Base-by-base conservation (phyloP, 2,888 invertebrate species). In the Agrilus mali region DNA sequence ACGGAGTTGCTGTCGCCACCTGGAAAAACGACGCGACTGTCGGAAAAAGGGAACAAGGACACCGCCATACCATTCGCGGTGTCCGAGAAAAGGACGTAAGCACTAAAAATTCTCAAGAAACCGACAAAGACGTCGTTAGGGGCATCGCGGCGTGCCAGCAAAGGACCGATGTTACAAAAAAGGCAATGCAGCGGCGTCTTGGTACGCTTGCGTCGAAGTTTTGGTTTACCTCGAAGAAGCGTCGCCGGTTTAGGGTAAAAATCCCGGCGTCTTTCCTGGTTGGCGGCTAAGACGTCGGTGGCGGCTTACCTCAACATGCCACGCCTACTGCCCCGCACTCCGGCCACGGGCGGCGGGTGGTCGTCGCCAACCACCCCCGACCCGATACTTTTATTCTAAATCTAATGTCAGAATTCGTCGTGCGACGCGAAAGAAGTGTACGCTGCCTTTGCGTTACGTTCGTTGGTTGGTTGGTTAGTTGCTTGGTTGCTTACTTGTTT, bases 181-280 rank as follows among this genome's bases (percentile, higher is more conserved):
- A 64, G 59, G 57, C 53, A 62, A 61, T 61, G 59, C 61, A 59
- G 59, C 57, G 58, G 57, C 60, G 61, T 61, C 55, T 57, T 58
- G 56, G 58, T 60, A 61, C 63, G 63, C 65, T 57, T 60, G 63
- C 61, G 61, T 59, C 56, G 55, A 56, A 54, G 55, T 60, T 60
- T 60, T 62, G 67, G 68, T 67, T 66, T 68, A 67, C 67, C 67
- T 67, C 67, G 66, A 67, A 66, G 67, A 66, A 67, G 67, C 66
- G 66, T 65, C 65, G 65, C 64, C 65, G 67, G 67, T 66, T 64
- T 67, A 67, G 64, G 68, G 67, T 65, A 67, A 68, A 68, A 68
- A 68, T 67, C 67, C 66, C 64, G 48, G 64, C 67, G 68, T 67
- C 68, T 67, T 67, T 67, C 67, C 67, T 67, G 67, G 67, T 68